Evolutionary conservation across 2,113 vertebrate genomes (phyloP), one percentile per base, ranked within the genome.

Genomic region (Salvelinus sp.): DNA sequence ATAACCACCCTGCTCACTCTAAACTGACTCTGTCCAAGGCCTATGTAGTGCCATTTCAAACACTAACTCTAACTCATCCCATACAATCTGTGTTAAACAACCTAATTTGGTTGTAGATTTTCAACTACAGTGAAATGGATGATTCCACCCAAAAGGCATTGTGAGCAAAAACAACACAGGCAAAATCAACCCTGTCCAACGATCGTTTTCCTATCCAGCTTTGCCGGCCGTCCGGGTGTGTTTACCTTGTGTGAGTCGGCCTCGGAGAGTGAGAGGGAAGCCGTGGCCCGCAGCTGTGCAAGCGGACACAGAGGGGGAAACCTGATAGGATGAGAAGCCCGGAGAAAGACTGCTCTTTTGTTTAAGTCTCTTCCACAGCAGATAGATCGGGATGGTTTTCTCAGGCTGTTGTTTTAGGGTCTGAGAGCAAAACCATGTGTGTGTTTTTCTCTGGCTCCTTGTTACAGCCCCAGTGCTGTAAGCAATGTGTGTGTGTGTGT

Each of bases 401-500:
- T 82, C 77, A 75, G 72, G 60, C 65, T 82, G 75, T 82, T 80
- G 65, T 69, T 82, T 85, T 71, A 79, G 72, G 73, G 75, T 67
- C 75, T 75, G 77, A 77, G 72, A 77, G 75, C 25, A 83, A 75
- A 85, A 82, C 58, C 76, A 76, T 69, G 63, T 74, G 73, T 76
- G 67, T 74, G 47, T 47, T 73, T 79, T 73, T 79, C 58, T 47
- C 65, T 33, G 70, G 69, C 38, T 64, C 10, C 71, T 66, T 23
- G 70, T 69, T 67, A n/a, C 22, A 38, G 25, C 50, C 20, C 7
- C 54, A 44, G 23, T 71, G 3, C 54, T 57, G 54, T 57, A 18
- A 57, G 18, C 54, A 10, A 0, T 44, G 38, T 44, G 38, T 44
- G 38, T 44, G 38, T 44, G 38, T 44, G 7, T 44, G 38, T 44